phyloP scores from a whole-genome alignment of 2,888 invertebrate species.

The Nephrotoma flavescens region DNA sequence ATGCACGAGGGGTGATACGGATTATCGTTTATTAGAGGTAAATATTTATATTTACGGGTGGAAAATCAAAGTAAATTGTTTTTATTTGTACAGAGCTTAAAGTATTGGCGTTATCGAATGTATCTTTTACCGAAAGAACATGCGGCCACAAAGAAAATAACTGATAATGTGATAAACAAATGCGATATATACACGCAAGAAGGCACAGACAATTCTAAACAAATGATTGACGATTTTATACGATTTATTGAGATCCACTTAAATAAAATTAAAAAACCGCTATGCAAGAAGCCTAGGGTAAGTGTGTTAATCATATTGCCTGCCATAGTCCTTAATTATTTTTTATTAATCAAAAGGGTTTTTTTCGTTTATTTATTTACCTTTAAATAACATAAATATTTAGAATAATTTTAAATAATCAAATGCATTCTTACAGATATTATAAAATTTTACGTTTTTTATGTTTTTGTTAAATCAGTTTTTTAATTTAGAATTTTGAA shows the following conservation, averaged over 20 bases:
- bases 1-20: conserved; percentile 84
- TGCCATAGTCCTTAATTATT: neutral
- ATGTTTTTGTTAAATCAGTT: neutral
- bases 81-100: conserved; percentile 47
- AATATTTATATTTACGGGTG: conserved; percentile 12
- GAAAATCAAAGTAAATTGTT: no score
- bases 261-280: conserved; percentile 74
- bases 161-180: conserved; percentile 52
- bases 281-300: conserved; percentile 63
- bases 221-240: conserved; percentile 54
- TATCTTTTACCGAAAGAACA: conserved; percentile 73
- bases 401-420: neutral
- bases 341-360: conserved; percentile 3
- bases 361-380: neutral
- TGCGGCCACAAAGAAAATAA: conserved; percentile 60
- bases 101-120: conserved; percentile 86
- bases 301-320: conserved; percentile 24
- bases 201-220: conserved; percentile 35
- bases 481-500: neutral
- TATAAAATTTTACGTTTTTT: conserved; percentile 1
- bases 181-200: conserved; percentile 66
- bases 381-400: neutral
- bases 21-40: conserved; percentile 77
- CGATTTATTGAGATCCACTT: conserved; percentile 74
- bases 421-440: neutral